These are phyloP conservation scores for Papilio polytes DNA, from an alignment of 1,140 invertebrate genomes.

Conservation along the genomic window DNA sequence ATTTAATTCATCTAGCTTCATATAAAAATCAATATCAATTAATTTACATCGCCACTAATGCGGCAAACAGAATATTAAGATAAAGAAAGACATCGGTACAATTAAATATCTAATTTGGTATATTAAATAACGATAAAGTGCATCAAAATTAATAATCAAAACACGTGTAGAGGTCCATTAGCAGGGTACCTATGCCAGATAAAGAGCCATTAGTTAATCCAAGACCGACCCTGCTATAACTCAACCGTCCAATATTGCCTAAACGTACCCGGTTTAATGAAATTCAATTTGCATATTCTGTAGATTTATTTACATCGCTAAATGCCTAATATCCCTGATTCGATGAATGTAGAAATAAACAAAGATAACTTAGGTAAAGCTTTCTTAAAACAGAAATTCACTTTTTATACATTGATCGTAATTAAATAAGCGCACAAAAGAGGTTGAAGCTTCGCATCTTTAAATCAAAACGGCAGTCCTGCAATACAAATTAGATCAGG, in stretches of 20 bases:
- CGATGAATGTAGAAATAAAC: constrained; percentile 13
- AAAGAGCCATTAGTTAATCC: constrained; percentile 82
- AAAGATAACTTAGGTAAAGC: not conserved
- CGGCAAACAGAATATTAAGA: not conserved
- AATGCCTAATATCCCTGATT: constrained; percentile 1
- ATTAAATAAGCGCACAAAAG: constrained; percentile 58
- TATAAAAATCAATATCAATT: not conserved
- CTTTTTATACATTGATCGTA: constrained; percentile 36
- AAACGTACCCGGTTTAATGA: constrained; percentile 80
- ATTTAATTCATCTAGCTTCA: too few relatives aligned
- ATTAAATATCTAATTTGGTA: constrained; percentile 19
- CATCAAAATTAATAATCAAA: constrained; percentile 66
- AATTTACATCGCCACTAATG: not conserved
- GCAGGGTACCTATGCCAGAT: constrained; percentile 74
- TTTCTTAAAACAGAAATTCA: not conserved
- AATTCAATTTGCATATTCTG: constrained; percentile 82
- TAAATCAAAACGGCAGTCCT: constrained; percentile 52
- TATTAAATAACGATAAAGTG: constrained; percentile 37
- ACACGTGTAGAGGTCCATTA: constrained; percentile 59
- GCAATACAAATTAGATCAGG: constrained; percentile 26
- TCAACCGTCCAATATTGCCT: constrained; percentile 76
- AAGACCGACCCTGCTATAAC: constrained; percentile 70
- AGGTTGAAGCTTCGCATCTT: constrained; percentile 52
- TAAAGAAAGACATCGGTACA: not conserved
- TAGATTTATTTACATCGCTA: constrained; percentile 71